Evolutionary conservation across 2,113 vertebrate species (phyloP).

Genomic region (Triplophysa rosa): DNA sequence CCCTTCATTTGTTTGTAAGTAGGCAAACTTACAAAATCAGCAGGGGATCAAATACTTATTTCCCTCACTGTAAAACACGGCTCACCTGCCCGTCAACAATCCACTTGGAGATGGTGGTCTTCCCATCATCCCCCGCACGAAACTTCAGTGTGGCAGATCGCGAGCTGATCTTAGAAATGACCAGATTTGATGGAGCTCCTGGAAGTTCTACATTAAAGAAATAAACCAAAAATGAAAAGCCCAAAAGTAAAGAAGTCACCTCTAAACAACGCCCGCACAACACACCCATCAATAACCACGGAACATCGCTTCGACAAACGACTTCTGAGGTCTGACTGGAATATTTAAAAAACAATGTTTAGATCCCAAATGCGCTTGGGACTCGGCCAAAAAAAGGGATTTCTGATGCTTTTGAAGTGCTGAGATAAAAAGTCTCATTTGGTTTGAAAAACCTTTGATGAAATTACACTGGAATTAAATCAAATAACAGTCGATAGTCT

Average conservation of each 20-base stretch:
- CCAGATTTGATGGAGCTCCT: conserved; percentile 82
- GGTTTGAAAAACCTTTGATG: conserved; percentile 52
- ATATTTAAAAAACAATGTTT: conserved; percentile 15
- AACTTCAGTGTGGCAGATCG: conserved; percentile 83
- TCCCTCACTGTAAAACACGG: no score
- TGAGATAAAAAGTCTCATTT: conserved; percentile 48
- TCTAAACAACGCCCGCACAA: conserved; percentile 11
- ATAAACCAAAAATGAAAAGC: conserved; percentile 6
- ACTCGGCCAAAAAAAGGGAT: conserved; percentile 28
- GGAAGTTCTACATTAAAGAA: conserved; percentile 77
- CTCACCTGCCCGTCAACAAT: conserved; percentile 84
- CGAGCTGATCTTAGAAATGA: conserved; percentile 87
- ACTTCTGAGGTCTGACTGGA: conserved; percentile 16
- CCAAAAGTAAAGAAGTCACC: conserved; percentile 8
- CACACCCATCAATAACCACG: background rate
- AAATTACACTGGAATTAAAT: conserved; percentile 54
- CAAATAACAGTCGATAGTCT: conserved; percentile 51
- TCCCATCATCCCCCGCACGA: conserved; percentile 82
- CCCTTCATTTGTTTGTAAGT: no score
- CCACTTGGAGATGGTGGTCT: conserved; percentile 83
- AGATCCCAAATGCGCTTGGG: conserved; percentile 14
- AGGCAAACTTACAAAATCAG: no score
- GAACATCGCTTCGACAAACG: background rate
- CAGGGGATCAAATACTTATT: no score
- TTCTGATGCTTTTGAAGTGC: conserved; percentile 33